phyloP scores from a whole-genome alignment of 53 echinoderm and acorn worm species.

The Stichopus horrens region DNA sequence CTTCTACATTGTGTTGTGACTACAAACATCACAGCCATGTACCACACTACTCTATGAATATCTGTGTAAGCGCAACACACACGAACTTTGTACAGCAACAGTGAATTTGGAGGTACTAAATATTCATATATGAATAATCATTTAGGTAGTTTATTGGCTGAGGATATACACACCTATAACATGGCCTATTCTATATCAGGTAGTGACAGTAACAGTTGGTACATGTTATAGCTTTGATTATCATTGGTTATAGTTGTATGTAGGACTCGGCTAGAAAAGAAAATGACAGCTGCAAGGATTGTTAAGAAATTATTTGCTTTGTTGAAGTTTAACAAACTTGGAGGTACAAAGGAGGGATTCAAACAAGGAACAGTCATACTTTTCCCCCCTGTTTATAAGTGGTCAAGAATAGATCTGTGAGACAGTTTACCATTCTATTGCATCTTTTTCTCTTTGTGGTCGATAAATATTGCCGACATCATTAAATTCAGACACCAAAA shows the following conservation, averaged over 20 bases:
- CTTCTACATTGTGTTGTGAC: not conserved
- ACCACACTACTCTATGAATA: not conserved
- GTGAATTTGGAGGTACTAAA: not conserved
- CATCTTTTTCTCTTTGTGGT: too few relatives aligned
- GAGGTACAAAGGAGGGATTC: too few relatives aligned
- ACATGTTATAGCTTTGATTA: too few relatives aligned
- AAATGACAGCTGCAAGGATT: too few relatives aligned
- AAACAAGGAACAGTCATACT: too few relatives aligned
- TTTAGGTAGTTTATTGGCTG: not conserved
- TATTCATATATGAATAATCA: not conserved
- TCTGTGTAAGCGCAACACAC: not conserved
- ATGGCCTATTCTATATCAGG: not conserved
- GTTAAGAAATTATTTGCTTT: too few relatives aligned
- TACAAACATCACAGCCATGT: not conserved
- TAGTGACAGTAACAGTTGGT: not conserved
- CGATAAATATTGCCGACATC: not conserved
- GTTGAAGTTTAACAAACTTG: too few relatives aligned
- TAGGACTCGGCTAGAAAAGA: too few relatives aligned
- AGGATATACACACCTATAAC: not conserved
- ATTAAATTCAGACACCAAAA: not conserved
- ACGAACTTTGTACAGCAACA: not conserved
- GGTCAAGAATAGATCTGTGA: too few relatives aligned
- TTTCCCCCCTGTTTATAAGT: too few relatives aligned
- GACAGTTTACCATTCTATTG: too few relatives aligned
- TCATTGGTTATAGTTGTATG: too few relatives aligned